phyloP scores from a whole-genome alignment of 2,888 invertebrate genomes.

The Eristalis arbustorum region DNA sequence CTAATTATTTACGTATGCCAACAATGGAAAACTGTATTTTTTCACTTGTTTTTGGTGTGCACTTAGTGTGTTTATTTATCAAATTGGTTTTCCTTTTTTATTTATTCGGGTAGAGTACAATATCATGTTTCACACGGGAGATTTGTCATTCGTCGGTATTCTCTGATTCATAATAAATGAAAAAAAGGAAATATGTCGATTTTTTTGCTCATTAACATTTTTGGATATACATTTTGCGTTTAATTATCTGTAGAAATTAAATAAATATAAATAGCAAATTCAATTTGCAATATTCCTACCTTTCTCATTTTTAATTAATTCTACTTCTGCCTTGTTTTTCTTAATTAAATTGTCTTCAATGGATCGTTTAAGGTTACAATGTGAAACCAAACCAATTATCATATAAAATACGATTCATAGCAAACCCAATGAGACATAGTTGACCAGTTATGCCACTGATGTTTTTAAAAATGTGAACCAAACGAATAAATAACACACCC shows the following conservation, averaged over 20 bases:
- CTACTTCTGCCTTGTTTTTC: background rate
- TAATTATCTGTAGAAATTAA: constrained; percentile 16
- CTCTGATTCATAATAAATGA: background rate
- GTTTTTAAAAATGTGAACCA: background rate
- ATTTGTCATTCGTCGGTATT: background rate
- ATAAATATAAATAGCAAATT: constrained; percentile 24
- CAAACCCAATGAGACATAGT: background rate
- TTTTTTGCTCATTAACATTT: constrained; percentile 10
- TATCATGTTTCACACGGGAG: constrained; percentile 12
- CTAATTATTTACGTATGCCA: constrained; percentile 29
- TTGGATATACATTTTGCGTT: background rate
- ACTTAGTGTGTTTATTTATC: background rate
- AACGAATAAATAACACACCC: too few relatives aligned
- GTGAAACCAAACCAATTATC: constrained; percentile 21
- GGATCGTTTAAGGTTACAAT: background rate
- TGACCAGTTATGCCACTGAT: background rate
- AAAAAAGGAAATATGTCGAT: background rate
- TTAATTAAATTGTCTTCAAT: constrained; percentile 3
- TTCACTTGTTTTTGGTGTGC: background rate
- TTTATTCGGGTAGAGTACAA: background rate
- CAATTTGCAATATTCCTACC: constrained; percentile 11
- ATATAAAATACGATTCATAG: background rate
- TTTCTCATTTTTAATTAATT: constrained; percentile 37
- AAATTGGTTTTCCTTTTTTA: constrained; percentile 26
- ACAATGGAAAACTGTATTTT: background rate